A percentile compares a stretch with the other conserved stretches of the same genome.
Conservation (phyloP, 2,888 invertebrate species). For the Nomada lathburiana region DNA sequence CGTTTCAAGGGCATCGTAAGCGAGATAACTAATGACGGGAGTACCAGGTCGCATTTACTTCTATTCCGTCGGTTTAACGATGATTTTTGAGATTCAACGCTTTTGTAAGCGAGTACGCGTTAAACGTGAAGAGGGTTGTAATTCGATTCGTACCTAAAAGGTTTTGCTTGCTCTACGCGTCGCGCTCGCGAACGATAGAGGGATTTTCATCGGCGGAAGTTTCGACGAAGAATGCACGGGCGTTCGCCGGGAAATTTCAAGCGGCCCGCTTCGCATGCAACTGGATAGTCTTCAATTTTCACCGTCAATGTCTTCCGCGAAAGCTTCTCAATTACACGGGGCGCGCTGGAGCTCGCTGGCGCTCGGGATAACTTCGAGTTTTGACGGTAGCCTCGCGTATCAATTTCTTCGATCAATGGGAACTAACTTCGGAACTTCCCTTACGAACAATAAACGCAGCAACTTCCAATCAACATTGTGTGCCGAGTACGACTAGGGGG, state of each 20-base stretch:
- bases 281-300: slow-evolving; percentile 23
- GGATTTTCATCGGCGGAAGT: slow-evolving; percentile 6
- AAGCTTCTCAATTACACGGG: slow-evolving; percentile 39
- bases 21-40: too few relatives aligned
- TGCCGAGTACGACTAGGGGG: slow-evolving; percentile 23
- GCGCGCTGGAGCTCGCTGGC: slow-evolving; percentile 28
- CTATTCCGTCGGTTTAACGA: not conserved
- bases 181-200: not conserved
- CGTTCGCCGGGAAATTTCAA: slow-evolving; percentile 28
- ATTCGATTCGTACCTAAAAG: not conserved
- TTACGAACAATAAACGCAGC: slow-evolving; percentile 51
- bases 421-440: slow-evolving; percentile 40
- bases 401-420: slow-evolving; percentile 54
- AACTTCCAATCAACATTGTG: slow-evolving; percentile 43
- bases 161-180: not conserved
- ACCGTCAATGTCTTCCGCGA: slow-evolving; percentile 19
- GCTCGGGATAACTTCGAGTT: slow-evolving; percentile 2
- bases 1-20: slow-evolving; percentile 4
- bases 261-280: slow-evolving; percentile 14
- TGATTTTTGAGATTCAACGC: not conserved
- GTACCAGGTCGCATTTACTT: too few relatives aligned
- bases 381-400: slow-evolving; percentile 27
- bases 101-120: not conserved
- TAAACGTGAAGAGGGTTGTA: not conserved
- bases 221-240: slow-evolving; percentile 1